phyloP scores from a whole-genome alignment of 2,888 invertebrate species.

The Eupithecia exiguata region DNA sequence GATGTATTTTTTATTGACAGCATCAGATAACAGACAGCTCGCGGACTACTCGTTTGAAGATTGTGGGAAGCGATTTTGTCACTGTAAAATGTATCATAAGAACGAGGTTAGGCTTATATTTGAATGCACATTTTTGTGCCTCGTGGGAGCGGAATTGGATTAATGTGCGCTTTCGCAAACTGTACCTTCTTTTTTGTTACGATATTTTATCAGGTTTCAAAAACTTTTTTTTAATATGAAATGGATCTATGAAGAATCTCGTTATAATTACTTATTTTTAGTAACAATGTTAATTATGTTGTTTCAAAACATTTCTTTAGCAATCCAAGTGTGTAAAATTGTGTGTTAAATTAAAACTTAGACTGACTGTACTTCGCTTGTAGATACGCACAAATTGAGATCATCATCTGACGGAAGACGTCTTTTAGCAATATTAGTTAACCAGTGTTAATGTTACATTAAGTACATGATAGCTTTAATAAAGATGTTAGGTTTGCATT shows the following conservation, averaged over 20 bases:
- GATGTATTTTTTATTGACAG: no score
- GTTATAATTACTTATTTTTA: not conserved
- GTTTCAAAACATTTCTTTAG: not conserved
- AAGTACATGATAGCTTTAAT: constrained; percentile 66
- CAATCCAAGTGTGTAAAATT: not conserved
- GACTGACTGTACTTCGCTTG: constrained; percentile 7
- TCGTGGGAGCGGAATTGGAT: no score
- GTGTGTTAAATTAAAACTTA: not conserved
- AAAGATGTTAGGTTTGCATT: constrained; percentile 69
- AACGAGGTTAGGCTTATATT: no score
- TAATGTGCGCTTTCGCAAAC: no score
- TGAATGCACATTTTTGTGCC: no score
- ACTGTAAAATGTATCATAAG: no score
- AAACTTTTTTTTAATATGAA: not conserved
- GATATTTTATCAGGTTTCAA: not conserved
- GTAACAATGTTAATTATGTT: no score
- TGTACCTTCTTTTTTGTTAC: not conserved
- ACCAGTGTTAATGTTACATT: constrained; percentile 30
- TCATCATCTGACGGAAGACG: not conserved
- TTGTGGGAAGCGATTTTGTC: no score
- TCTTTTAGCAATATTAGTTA: not conserved
- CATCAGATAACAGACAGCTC: no score
- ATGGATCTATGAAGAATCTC: not conserved
- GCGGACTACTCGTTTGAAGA: no score
- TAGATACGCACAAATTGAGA: not conserved